phyloP scores from a whole-genome alignment of 2,113 vertebrate species.

The Tricholaema leucomelas region DNA sequence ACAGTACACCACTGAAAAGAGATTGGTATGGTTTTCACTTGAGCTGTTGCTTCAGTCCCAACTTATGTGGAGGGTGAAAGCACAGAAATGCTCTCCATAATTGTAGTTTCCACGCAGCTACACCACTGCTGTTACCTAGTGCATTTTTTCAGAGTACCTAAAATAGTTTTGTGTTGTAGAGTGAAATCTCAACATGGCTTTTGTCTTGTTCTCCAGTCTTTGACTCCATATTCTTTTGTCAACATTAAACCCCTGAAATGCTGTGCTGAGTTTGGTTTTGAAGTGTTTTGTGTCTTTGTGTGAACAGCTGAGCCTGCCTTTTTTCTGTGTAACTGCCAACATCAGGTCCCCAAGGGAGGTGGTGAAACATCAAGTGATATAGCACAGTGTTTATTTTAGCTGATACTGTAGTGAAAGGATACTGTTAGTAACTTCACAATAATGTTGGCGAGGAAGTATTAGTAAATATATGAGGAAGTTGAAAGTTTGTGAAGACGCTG shows the following conservation, averaged over 20 bases:
- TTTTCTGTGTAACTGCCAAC: not conserved
- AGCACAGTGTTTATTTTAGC: not conserved
- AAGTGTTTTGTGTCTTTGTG: not conserved
- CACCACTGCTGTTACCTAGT: not conserved
- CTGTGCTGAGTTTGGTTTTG: not conserved
- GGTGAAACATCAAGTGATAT: not conserved
- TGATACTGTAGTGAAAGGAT: not conserved
- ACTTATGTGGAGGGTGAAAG: not conserved
- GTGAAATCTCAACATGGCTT: not conserved
- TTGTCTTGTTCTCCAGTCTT: not conserved
- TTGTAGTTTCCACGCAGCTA: not conserved
- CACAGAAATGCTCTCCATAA: not conserved
- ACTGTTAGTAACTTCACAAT: not conserved
- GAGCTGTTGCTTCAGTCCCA: not conserved
- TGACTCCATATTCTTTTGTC: not conserved
- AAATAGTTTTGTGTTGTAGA: not conserved
- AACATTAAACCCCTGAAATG: not conserved
- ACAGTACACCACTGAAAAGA: too few species aligned
- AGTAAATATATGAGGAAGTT: not conserved
- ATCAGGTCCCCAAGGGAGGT: not conserved
- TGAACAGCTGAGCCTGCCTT: slow-evolving; percentile 9
- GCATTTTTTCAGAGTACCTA: not conserved
- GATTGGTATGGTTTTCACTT: not conserved
- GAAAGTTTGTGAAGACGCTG: not conserved
- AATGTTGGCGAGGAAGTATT: not conserved